A percentile compares a stretch with the other conserved stretches of the same genome.
These are phyloP conservation scores for Eudyptes chrysolophus DNA, from an alignment of 2,113 vertebrate species.

Conservation along the genomic window DNA sequence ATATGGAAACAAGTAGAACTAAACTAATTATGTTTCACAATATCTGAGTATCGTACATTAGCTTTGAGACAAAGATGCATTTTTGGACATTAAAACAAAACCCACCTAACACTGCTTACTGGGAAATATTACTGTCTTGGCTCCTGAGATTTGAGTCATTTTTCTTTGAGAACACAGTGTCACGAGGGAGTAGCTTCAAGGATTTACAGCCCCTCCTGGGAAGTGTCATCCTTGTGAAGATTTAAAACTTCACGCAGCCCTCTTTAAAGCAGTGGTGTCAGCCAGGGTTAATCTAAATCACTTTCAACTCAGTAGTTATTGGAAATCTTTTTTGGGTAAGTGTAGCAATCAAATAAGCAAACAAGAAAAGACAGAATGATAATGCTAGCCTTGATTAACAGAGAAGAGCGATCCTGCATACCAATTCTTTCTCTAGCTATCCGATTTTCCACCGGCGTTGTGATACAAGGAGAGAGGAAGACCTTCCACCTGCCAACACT, in stretches of 20 bases:
- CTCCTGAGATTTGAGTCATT: background rate
- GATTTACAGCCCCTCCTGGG: conserved; percentile 20
- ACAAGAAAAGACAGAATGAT: conserved; percentile 28
- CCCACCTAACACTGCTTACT: background rate
- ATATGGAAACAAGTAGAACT: background rate
- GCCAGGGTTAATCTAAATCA: conserved; percentile 50
- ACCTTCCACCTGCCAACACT: background rate
- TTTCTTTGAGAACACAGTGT: background rate
- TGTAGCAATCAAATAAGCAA: conserved; percentile 56
- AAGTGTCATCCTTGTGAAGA: conserved; percentile 7
- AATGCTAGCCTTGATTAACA: conserved; percentile 47
- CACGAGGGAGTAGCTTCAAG: conserved; percentile 17
- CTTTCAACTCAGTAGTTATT: conserved; percentile 35
- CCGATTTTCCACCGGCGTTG: background rate
- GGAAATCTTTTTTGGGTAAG: conserved; percentile 56
- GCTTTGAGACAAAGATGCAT: background rate
- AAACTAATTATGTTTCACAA: background rate
- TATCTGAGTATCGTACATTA: background rate
- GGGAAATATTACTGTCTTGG: background rate
- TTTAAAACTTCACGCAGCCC: conserved; percentile 26
- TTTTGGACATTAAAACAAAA: background rate
- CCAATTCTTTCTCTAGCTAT: background rate
- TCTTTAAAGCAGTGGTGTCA: conserved; percentile 4
- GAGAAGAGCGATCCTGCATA: background rate
- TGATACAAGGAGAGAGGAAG: background rate